A percentile compares a stretch with the other conserved stretches of the same genome.
Conservation (phyloP, 2,888 invertebrate species). For the Timandra comae region DNA sequence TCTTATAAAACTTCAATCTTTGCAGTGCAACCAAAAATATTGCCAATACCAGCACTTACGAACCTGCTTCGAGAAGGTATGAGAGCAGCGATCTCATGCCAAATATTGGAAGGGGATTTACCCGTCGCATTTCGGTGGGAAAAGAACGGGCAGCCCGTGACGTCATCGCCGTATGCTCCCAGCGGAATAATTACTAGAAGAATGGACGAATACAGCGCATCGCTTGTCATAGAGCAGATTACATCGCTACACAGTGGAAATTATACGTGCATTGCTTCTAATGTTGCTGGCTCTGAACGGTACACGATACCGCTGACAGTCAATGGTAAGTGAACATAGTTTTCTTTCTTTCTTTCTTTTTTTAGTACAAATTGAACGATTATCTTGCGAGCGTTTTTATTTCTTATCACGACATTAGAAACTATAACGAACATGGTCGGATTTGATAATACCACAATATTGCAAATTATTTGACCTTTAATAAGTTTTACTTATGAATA, state of each 20-base stretch:
- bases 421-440: too few species aligned
- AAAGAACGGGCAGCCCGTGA: conserved; percentile 87
- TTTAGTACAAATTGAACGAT: too few species aligned
- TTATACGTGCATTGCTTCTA: conserved; percentile 94
- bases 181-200: conserved; percentile 71
- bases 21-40: conserved; percentile 88
- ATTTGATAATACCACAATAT: too few species aligned
- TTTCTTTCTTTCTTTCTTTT: neutral
- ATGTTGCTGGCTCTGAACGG: conserved; percentile 87
- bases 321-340: conserved; percentile 76
- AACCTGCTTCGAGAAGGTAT: conserved; percentile 88
- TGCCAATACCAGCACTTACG: conserved; percentile 89
- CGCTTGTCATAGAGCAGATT: conserved; percentile 90
- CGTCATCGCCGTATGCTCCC: conserved; percentile 76
- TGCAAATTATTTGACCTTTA: too few species aligned
- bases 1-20: conserved; percentile 13
- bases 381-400: too few species aligned
- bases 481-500: too few species aligned
- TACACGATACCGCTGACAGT: conserved; percentile 88
- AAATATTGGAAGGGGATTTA: conserved; percentile 93
- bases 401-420: too few species aligned
- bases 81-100: conserved; percentile 92
- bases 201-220: conserved; percentile 90
- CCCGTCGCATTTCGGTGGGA: conserved; percentile 95
- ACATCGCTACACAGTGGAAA: conserved; percentile 91